Evolutionary conservation across 2,888 invertebrate genomes (phyloP).

Genomic region (Sphaeridia pumilis): DNA sequence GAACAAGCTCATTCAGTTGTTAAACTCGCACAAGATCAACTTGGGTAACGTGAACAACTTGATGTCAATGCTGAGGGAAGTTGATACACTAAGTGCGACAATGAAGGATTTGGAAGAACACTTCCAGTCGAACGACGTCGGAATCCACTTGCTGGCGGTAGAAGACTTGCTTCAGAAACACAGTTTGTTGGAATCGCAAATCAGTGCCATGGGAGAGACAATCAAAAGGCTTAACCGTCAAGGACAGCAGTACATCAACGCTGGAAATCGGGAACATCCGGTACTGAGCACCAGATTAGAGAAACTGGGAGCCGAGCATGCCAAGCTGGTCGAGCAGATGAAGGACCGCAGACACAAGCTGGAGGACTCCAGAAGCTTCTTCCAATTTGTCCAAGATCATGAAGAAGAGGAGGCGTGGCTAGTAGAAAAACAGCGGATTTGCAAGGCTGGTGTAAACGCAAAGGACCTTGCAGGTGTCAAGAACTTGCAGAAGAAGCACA

Average conservation of each 20-base stretch:
- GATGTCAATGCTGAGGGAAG: conserved; percentile 79
- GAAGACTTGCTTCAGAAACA: conserved; percentile 92
- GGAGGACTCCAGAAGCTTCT: conserved; percentile 85
- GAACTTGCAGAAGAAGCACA: conserved; percentile 83
- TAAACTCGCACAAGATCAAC: conserved; percentile 70
- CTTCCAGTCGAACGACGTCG: conserved; percentile 74
- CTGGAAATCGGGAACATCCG: conserved; percentile 48
- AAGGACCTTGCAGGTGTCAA: conserved; percentile 85
- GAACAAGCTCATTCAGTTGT: conserved; percentile 67
- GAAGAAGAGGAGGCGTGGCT: conserved; percentile 98
- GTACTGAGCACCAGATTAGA: conserved; percentile 59
- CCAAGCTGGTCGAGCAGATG: conserved; percentile 46
- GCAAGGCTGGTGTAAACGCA: conserved; percentile 81
- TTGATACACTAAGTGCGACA: conserved; percentile 74
- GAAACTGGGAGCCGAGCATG: conserved; percentile 64
- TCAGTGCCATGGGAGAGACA: conserved; percentile 76
- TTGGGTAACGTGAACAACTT: conserved; percentile 67
- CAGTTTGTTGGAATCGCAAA: conserved; percentile 79
- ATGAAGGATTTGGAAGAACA: conserved; percentile 68
- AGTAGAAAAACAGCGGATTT: conserved; percentile 84
- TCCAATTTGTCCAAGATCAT: conserved; percentile 90
- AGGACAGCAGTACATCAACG: conserved; percentile 48
- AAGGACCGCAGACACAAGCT: conserved; percentile 67
- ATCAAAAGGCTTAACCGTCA: conserved; percentile 63
- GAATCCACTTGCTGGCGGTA: conserved; percentile 84